Conservation (phyloP, 2,797 vertebrate genomes). For the Peromyscus attwateri region DNA sequence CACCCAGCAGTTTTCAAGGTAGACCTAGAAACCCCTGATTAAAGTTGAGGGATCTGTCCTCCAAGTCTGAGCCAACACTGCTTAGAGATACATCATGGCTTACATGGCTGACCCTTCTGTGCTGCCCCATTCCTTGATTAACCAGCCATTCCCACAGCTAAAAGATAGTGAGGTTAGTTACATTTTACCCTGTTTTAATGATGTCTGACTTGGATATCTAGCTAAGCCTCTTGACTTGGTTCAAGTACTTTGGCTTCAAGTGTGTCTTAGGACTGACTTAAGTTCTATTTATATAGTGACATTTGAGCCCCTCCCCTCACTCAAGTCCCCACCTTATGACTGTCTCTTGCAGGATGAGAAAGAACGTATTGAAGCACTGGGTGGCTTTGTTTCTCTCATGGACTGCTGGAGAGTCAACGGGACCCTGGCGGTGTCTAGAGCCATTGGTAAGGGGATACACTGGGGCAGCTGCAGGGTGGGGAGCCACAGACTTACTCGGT, state of each 20-base stretch:
- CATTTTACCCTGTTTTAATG: background rate
- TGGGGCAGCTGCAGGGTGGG: rapidly evolving
- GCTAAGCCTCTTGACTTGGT: background rate
- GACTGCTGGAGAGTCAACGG: slow-evolving; percentile 99
- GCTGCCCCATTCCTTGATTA: background rate
- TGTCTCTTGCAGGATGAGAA: slow-evolving; percentile 91
- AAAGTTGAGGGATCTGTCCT: background rate
- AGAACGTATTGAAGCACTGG: slow-evolving; percentile 94
- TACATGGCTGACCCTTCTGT: rapidly evolving
- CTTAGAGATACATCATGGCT: rapidly evolving
- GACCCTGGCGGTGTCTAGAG: slow-evolving; percentile 97
- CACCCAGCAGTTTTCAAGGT: background rate
- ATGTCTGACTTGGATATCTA: background rate
- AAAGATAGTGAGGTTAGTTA: too few relatives aligned
- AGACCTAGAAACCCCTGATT: background rate
- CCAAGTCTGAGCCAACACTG: rapidly evolving
- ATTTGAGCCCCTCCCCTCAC: rapidly evolving
- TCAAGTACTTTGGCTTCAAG: background rate
- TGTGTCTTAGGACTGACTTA: background rate
- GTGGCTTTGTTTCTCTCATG: slow-evolving; percentile 95
- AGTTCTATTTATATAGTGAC: background rate
- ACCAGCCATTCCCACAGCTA: background rate
- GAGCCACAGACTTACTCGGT: background rate
- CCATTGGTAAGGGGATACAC: slow-evolving; percentile 92
- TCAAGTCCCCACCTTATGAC: background rate